Evolutionary conservation across 1,140 invertebrate genomes (phyloP), one percentile per base, ranked within the genome.

Genomic region (Heliconius eleuchia): DNA sequence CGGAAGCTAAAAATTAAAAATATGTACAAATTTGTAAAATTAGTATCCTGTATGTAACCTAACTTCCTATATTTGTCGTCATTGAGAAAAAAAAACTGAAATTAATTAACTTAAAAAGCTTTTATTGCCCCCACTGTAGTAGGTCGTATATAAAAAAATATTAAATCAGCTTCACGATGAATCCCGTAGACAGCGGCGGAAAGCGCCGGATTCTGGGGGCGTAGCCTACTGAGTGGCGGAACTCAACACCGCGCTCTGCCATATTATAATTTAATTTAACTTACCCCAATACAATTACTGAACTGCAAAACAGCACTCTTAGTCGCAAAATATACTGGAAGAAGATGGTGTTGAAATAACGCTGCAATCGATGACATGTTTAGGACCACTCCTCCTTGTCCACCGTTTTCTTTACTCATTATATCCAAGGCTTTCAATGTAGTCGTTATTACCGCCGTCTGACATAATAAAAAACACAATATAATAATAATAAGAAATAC

Each of bases 311-410:
- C 94, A 18, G 95, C 96, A 77, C 96, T 95, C 85, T 97, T 97
- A 2, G 96, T 97, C 2, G 95, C 96, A 4, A 89, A 92, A 84
- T 97, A 97, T 74, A 96, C 85, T 71, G 95, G 93, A 27, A 86
- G 73, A 0, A 83, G n/a, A 1, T 75, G 78, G 6, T 81, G 75
- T 55, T 70, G 95, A 94, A 79, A 42, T 5, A 97, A 82, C 9
- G 96, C 96, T 23, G 95, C 87, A 60, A 96, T 92, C 6, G 96
- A 96, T 39, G 96, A 94, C 72, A 96, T 92, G 79, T 97, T 97
- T 4, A 96, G 94, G 2, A 97, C 89, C 27, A 95, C 93, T 30
- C 96, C 96, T 34, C 96, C 96, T 73, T 84, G 87, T 0, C 94
- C 94, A 16, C 89, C 89, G 46, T 95, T 91, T 66, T 96, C 95